Base-by-base conservation (phyloP, 2,797 vertebrate genomes). In the Euthynnus affinis region DNA sequence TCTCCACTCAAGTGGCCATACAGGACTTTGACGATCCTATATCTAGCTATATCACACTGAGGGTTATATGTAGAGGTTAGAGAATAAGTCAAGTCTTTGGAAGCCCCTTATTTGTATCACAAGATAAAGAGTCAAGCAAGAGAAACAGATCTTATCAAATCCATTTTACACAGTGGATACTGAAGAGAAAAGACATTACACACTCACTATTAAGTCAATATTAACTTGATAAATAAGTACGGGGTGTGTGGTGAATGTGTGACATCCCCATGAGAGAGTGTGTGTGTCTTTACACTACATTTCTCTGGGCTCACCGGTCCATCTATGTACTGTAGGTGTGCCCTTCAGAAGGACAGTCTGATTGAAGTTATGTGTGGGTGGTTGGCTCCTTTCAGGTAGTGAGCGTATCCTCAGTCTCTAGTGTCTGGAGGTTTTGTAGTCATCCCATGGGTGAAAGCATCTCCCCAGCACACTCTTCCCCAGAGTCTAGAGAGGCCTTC, bases 311-410 rank as follows among this genome's bases (percentile, higher is more conserved):
- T 83, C 53, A 44, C 53, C 59, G 48, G 56, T 57, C 64, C 52
- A 60, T 85, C 72, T 69, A 61, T 68, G 42, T 64, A 15, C 53
- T 79, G 64, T 78, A 49, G 64, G 49, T 18, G n/a, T 83, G 84
- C 59, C 84, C 87, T 85, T 89, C 85, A 83, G 58, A 82, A 87
- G 86, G 84, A 81, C 82, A 78, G 66, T 68, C 67, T 90, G 80
- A 87, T 75, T 87, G 82, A 90, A 88, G 82, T 83, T 76, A 79
- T 78, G 57, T 84, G 77, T 85, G 89, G 80, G 64, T 85, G 81
- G 74, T 72, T 86, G 65, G 46, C 73, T 88, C 64, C 65, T 84
- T 87, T 87, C 69, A 89, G 75, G 72, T 80, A 60, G 67, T 66
- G 51, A 79, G 70, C 65, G 51, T 74, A 71, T 83, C 82, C 61